Evolutionary conservation across 1,140 invertebrate species (phyloP).

Genomic region (Macrocentrus cingulum): DNA sequence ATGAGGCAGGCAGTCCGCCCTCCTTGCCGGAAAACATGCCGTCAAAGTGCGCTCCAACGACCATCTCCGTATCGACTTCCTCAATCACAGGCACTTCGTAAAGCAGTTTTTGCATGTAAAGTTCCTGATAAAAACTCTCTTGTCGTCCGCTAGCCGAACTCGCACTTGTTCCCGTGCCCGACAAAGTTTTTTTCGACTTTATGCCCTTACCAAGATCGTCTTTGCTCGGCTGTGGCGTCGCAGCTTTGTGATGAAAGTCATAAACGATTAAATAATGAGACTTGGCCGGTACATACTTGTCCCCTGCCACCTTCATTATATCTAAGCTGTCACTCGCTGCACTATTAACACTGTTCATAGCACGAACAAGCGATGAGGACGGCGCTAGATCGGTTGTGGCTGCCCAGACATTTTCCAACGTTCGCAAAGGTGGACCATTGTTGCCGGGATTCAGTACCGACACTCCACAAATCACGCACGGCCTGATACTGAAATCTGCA

Average conservation of each 20-base stretch:
- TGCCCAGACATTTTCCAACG: conserved; percentile 57
- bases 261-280: conserved; percentile 62
- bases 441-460: conserved; percentile 39
- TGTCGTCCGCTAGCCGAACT: conserved; percentile 53
- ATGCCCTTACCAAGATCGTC: conserved; percentile 44
- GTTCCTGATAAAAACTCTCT: conserved; percentile 53
- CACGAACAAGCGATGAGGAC: conserved; percentile 61
- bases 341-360: conserved; percentile 67
- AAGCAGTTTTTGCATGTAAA: conserved; percentile 54
- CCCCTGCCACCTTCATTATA: conserved; percentile 56
- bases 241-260: conserved; percentile 61
- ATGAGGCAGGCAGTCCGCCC: conserved; percentile 43
- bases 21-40: conserved; percentile 39
- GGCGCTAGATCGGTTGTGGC: conserved; percentile 48
- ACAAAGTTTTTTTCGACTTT: conserved; percentile 53
- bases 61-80: conserved; percentile 52
- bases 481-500: conserved; percentile 42
- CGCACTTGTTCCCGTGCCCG: conserved; percentile 56
- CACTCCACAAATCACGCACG: conserved; percentile 57
- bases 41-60: conserved; percentile 44
- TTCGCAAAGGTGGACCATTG: conserved; percentile 43
- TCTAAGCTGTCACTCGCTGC: conserved; percentile 57
- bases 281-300: conserved; percentile 38
- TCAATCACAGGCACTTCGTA: conserved; percentile 55
- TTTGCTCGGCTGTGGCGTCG: conserved; percentile 36